Conservation (phyloP, 2,797 vertebrate genomes). For the Mus spretus region DNA sequence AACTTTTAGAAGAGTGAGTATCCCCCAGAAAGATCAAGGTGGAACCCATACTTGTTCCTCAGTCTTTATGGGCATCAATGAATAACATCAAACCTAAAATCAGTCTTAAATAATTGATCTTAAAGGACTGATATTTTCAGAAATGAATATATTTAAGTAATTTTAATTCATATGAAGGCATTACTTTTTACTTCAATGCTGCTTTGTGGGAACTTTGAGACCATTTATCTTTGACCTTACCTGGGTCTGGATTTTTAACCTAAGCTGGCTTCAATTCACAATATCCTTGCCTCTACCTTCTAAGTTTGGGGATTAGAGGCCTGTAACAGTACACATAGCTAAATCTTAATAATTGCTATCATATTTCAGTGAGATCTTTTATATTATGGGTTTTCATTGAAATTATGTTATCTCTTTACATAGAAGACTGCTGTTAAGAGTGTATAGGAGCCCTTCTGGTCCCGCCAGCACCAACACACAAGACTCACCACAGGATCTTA, state of each 20-base stretch:
- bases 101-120: conserved; percentile 1
- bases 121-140: neutral
- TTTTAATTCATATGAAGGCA: neutral
- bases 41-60: neutral
- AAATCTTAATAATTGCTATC: neutral
- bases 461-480: no score
- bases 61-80: neutral
- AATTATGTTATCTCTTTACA: neutral
- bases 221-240: neutral
- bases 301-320: neutral
- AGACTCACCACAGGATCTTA: no score
- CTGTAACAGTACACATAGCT: neutral
- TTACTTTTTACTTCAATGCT: neutral
- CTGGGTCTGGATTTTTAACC: neutral
- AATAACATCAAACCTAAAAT: neutral
- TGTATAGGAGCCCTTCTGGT: neutral
- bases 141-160: neutral
- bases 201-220: neutral
- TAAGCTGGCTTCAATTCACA: neutral
- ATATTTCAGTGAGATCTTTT: conserved; percentile 20
- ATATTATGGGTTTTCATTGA: neutral
- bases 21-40: neutral
- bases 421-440: neutral
- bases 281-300: no score
- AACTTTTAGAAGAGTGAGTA: neutral